phyloP scores from a whole-genome alignment of 2,797 vertebrate species.

The Intellagama lesueurii region DNA sequence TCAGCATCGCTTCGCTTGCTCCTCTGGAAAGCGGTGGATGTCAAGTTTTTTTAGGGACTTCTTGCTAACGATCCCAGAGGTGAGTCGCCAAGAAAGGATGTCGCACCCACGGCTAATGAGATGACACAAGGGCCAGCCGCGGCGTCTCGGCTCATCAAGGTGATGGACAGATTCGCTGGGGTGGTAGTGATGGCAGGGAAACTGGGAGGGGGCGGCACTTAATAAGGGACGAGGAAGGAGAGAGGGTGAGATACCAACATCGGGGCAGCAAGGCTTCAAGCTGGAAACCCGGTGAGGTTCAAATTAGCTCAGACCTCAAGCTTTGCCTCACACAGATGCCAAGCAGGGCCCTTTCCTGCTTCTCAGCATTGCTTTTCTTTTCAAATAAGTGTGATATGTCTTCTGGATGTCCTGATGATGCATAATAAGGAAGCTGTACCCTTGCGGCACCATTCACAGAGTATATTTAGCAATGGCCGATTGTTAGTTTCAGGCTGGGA shows the following conservation, averaged over 20 bases:
- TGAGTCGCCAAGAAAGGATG: neutral
- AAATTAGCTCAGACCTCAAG: neutral
- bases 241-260: neutral
- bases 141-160: neutral
- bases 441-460: no score
- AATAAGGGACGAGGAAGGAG: no score
- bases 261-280: no score
- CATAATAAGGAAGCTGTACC: neutral
- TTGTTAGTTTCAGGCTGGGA: neutral
- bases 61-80: constrained; percentile 6
- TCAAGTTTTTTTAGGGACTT: constrained; percentile 16
- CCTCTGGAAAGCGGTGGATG: neutral
- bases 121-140: constrained; percentile 9
- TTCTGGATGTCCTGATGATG: neutral
- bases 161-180: constrained; percentile 29
- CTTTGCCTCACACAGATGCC: no score
- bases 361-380: no score
- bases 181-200: neutral
- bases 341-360: no score
- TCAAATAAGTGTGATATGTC: no score
- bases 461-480: neutral
- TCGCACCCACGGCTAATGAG: neutral
- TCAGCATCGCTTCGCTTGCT: neutral
- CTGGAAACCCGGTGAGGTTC: neutral
- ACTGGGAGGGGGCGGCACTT: neutral